phyloP scores from a whole-genome alignment of 2,797 vertebrate genomes.

The Myotis daubentonii region DNA sequence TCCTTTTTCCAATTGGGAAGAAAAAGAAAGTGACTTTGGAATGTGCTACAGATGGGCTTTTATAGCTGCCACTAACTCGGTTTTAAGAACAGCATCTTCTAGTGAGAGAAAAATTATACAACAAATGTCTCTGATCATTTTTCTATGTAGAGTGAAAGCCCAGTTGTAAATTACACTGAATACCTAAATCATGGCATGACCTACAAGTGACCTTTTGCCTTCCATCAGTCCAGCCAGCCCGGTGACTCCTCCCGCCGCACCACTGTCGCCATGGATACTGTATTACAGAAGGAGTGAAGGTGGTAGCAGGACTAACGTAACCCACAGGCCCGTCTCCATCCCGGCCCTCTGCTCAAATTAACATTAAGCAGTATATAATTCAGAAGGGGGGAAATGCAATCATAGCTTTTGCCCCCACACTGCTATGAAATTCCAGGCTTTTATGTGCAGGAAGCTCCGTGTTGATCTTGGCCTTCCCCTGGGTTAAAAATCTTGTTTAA shows the following conservation, averaged over 20 bases:
- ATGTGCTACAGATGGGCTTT: conserved; percentile 20
- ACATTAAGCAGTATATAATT: conserved; percentile 84
- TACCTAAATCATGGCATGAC: conserved; percentile 50
- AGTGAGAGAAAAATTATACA: conserved; percentile 46
- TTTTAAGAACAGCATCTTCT: conserved; percentile 51
- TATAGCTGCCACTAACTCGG: background rate
- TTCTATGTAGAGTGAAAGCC: conserved; percentile 39
- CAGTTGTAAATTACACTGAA: conserved; percentile 51
- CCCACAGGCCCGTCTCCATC: conserved; percentile 71
- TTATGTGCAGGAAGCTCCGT: conserved; percentile 91
- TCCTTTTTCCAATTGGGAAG: conserved; percentile 40
- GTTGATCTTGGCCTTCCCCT: conserved; percentile 91
- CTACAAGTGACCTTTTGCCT: conserved; percentile 58
- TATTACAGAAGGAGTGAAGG: background rate
- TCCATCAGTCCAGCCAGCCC: background rate
- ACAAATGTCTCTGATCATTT: conserved; percentile 48
- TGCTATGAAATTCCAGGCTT: conserved; percentile 91
- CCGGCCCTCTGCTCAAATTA: conserved; percentile 80
- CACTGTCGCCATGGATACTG: conserved; percentile 7
- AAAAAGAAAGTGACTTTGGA: conserved; percentile 45
- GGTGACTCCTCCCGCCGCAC: background rate
- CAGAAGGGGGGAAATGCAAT: conserved; percentile 88
- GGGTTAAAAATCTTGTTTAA: conserved; percentile 93
- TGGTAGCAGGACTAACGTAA: conserved; percentile 73
- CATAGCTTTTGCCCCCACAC: conserved; percentile 89